Evolutionary conservation across 2,888 invertebrate species (phyloP), one percentile per base, ranked within the genome.

Genomic region (Caenorhabditis doughertyi): DNA sequence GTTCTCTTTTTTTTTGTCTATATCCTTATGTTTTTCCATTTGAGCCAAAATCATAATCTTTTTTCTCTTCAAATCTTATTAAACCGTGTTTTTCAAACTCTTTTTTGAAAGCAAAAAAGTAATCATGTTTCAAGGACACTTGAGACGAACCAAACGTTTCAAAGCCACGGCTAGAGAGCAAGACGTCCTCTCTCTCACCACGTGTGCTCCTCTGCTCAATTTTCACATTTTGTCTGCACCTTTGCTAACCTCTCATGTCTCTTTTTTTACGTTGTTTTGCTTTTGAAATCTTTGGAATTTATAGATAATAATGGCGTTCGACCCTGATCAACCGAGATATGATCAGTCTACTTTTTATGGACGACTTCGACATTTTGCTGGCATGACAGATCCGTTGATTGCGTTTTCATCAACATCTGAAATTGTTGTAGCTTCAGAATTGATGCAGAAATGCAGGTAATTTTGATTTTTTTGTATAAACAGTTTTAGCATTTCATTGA

Each of bases 311-410:
- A 83, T 83, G 83, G 18, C 77, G 27, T 81, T 87, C 49, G 85
- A 87, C 47, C 83, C 86, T 18, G 85, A 85, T 51, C 60, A 58
- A 18, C 86, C 87, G 18, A 49, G 85, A 64, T 88, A 79, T 73
- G 88, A 89, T 71, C 89, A 87, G 74, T 79, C 77, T 21, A 96
- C 96, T 0, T 99, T 97, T 92, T 89, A 93, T 72, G 98, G 98
- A 27, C 94, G 99, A 77, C 96, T 96, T 0, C 95, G 95, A 89
- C 97, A 99, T 92, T 99, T 98, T 92, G 94, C 98, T 83, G 94
- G 94, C 23, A 95, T 96, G 72, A 98, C 98, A 2, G 98, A 98
- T 92, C 98, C 98, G 0, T 92, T 97, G 51, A 97, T 98, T 92
- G 92, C 95, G 0, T 94, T 99, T 80, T 95, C 95, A 2, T 93